Conservation (phyloP, 2,797 vertebrate species). For the Leptoclinus maculatus region DNA sequence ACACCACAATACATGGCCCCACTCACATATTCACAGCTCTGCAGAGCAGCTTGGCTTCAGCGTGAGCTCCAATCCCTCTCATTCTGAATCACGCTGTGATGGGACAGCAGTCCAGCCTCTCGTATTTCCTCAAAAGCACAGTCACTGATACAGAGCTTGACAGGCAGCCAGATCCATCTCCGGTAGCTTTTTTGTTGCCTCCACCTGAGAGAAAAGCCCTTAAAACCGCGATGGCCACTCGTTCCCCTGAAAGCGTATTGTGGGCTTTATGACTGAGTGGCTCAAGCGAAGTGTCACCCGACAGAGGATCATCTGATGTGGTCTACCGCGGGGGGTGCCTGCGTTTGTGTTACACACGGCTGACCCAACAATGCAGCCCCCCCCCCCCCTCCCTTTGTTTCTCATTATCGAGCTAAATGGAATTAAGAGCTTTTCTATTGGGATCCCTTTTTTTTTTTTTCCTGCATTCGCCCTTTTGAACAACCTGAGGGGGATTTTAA, state of each 20-base stretch:
- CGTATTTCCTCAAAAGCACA: conserved; percentile 80
- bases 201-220: conserved; percentile 82
- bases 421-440: conserved; percentile 79
- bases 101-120: conserved; percentile 76
- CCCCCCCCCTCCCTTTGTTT: conserved; percentile 66
- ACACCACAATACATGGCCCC: conserved; percentile 65
- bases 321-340: conserved; percentile 51
- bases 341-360: conserved; percentile 59
- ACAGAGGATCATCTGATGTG: conserved; percentile 74
- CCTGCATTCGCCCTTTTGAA: conserved; percentile 73
- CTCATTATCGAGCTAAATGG: conserved; percentile 76
- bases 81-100: conserved; percentile 79
- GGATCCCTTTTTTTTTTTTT: conserved; percentile 62
- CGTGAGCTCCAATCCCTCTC: conserved; percentile 74
- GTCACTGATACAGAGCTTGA: conserved; percentile 79
- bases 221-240: conserved; percentile 78
- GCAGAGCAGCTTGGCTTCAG: conserved; percentile 79
- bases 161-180: conserved; percentile 79
- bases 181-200: conserved; percentile 76
- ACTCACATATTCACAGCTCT: conserved; percentile 78
- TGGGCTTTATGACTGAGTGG: conserved; percentile 76
- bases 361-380: conserved; percentile 57
- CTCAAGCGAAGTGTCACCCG: conserved; percentile 73
- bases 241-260: conserved; percentile 73
- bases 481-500: conserved; percentile 83